Evolutionary conservation across 1,140 invertebrate species (phyloP), one percentile per base, ranked within the genome.

Genomic region (Gryon sp.): DNA sequence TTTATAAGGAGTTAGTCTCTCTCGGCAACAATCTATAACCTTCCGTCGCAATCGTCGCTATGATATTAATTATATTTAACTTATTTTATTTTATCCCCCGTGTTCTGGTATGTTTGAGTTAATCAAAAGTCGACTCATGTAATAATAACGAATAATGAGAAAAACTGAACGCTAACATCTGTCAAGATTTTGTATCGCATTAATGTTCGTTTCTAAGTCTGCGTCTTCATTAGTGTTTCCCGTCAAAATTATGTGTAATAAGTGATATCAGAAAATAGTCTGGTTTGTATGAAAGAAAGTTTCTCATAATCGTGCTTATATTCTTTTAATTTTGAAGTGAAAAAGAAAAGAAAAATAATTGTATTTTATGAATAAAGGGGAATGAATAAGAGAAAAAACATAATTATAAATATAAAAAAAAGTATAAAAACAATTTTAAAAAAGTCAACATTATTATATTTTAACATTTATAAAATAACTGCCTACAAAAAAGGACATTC

Each of bases 1-100:
- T 81, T 82, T 80, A 82, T 77, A 65, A 65, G 46, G 57, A 69
- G 68, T 78, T 53, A 73, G 60, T n/a, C 70, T 68, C 66, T 24
- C 26, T n/a, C 30, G 22, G 38, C 40, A 46, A 77, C 68, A 55
- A 50, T 62, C 55, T 57, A 55, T 68, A 62, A 70, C 28, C 9
- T 30, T 50, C n/a, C 40, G 36, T 70, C 48, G 34, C 50, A 55
- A 52, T 34, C 22, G 36, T 74, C 59, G 18, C 41, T 38, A 18
- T 55, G 12, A 18, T 76, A 76, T 55, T 69, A 76, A 76, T 76
- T 59, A 65, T 45, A 18, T 63, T 53, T 0, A 69, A 63, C 48
- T 63, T 55, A 50, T 60, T 66, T 75, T 45, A 60, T 75, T 43
- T 68, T 9, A 2, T 26, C 28, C 30, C 55, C 12, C 0, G 6